Conservation (phyloP, 1,140 invertebrate genomes). For the Pogonus chalceus region DNA sequence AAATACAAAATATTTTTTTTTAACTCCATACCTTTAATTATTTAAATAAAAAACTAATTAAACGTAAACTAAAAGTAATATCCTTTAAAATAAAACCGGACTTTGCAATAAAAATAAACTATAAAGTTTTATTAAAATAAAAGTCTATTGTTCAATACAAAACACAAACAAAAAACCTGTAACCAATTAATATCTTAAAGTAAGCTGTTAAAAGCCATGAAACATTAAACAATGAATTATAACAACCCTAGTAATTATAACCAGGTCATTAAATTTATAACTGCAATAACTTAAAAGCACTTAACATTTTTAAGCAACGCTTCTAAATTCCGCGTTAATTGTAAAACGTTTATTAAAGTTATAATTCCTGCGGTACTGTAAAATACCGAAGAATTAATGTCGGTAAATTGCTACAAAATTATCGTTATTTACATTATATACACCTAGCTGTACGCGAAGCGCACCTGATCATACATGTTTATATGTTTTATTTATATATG, state of each 20-base stretch:
- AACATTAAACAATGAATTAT: not conserved
- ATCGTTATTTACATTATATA: not conserved
- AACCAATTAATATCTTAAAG: too few relatives aligned
- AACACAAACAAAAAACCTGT: too few relatives aligned
- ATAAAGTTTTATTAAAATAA: too few relatives aligned
- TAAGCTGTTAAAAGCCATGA: too few relatives aligned
- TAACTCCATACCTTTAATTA: too few relatives aligned
- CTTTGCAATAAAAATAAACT: too few relatives aligned
- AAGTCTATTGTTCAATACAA: too few relatives aligned
- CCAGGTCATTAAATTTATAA: constrained; percentile 1
- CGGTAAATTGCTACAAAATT: not conserved
- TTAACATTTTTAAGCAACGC: constrained; percentile 2
- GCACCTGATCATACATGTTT: not conserved
- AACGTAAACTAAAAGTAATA: too few relatives aligned
- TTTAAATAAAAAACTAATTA: too few relatives aligned
- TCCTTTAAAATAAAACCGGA: too few relatives aligned
- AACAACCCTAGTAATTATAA: not conserved
- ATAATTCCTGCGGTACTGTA: constrained; percentile 1
- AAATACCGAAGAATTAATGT: constrained; percentile 1
- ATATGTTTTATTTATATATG: not conserved
- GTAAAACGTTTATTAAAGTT: not conserved
- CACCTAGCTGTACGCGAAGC: too few relatives aligned
- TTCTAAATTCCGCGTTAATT: not conserved
- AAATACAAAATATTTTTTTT: too few relatives aligned
- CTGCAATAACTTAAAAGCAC: not conserved